Conservation (phyloP, 1,140 invertebrate species). For the Leptinotarsa lineolata region DNA sequence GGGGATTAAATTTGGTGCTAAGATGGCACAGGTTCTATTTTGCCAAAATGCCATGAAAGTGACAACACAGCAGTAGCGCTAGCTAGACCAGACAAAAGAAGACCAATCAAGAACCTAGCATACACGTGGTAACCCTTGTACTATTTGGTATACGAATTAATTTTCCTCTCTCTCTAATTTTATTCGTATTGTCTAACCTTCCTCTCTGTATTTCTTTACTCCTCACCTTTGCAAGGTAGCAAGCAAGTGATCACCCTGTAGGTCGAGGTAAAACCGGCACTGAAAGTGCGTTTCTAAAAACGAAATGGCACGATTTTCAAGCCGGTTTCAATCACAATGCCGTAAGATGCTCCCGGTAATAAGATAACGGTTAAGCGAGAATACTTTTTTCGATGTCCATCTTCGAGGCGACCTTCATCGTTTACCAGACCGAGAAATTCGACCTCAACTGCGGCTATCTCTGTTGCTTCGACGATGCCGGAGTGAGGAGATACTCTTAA, state of each 20-base stretch:
- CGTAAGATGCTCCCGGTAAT: conserved; percentile 26
- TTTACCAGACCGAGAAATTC: conserved; percentile 50
- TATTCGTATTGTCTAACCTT: too few species aligned
- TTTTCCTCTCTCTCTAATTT: too few species aligned
- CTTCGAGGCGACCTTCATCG: conserved; percentile 46
- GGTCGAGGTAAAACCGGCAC: conserved; percentile 6
- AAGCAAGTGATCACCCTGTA: conserved; percentile 9
- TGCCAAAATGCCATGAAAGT: too few species aligned
- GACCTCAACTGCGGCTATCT: conserved; percentile 42
- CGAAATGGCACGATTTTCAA: conserved; percentile 17
- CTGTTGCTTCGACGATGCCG: background rate
- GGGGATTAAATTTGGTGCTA: too few species aligned
- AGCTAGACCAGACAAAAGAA: too few species aligned
- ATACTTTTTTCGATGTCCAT: conserved; percentile 41
- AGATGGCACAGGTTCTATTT: too few species aligned
- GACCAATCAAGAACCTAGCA: too few species aligned
- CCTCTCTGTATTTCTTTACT: too few species aligned
- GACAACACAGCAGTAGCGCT: too few species aligned
- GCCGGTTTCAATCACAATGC: conserved; percentile 4
- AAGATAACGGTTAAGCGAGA: conserved; percentile 17
- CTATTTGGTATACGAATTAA: too few species aligned
- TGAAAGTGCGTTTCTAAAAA: conserved; percentile 24
- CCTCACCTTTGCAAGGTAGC: too few species aligned
- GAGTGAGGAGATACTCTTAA: background rate
- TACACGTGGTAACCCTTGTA: too few species aligned